Evolutionary conservation across 2,113 vertebrate species (phyloP), one percentile per base, ranked within the genome.

Genomic region (Apteryx mantelli): DNA sequence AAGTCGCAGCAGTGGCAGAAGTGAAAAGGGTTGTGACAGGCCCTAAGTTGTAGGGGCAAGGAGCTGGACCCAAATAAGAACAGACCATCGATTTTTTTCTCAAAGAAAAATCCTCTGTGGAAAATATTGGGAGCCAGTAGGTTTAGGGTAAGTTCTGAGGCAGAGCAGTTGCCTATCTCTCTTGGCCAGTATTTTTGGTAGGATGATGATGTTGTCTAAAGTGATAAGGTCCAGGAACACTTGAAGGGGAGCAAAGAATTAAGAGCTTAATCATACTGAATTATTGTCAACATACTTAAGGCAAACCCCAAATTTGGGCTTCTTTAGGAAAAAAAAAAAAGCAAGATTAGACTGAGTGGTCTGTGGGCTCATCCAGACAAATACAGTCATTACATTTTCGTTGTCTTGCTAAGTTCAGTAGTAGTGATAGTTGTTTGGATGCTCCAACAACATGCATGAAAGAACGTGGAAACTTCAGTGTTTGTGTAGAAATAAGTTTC

Each of bases 401-500:
- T 24, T 3, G 11, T 6, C 30, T 28, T 10, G 48, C 3, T 7
- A 6, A 28, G 28, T 10, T 15, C 9, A 7, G 3, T 1, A 2
- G 6, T 64, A 4, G 12, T 13, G n/a, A 16, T 0, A 28, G 21
- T 10, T 2, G 12, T 25, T 58, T 9, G 13, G 46, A 7, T 18
- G 9, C 42, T 21, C 24, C 15, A 4, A 16, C 36, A 26, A 13
- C 28, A 56, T 2, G 2, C 73, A 12, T 16, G 28, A 16, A 30
- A 17, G 55, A 17, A 30, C 17, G 28, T 56, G 55, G 15, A 18
- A 58, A 32, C 28, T 17, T 28, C 17, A 58, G 28, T 30, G 55
- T 18, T 30, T 9, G 48, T 3, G 16, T 2, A 12, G 53, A 2
- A 38, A 6, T 8, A 3, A 0, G 11, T 1, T 18, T 3, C 28